Base-by-base conservation (phyloP, 2,113 vertebrate species). In the Leucosticte australis region DNA sequence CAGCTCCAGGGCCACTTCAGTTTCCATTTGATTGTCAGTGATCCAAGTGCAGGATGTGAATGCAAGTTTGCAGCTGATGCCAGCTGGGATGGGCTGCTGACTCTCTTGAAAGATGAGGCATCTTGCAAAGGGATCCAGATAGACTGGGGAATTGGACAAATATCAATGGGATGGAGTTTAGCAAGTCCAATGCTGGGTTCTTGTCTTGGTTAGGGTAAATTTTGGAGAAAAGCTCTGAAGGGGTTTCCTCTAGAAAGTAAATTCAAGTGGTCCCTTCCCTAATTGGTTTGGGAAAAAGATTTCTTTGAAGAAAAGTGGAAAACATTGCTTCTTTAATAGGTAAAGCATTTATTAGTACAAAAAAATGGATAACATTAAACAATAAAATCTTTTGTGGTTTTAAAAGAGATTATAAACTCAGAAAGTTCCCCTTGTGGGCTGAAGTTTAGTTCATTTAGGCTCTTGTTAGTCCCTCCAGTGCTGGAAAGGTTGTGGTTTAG, bases 21-120 rank as follows among this genome's bases (percentile, higher is more conserved):
- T 68, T 68, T 59, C 65, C 37, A 10, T 8, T 1, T 9, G 0
- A 0, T 30, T 23, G 5, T 11, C 28, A 31, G 3, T 1, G 6
- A 23, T 27, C 30, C 46, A 14, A 16, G 27, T 8, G 6, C 22
- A 53, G 42, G n/a, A 42, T 52, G 9, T 52, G 42, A 77, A 37
- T 16, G 18, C 22, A 39, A 17, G 15, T 11, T 37, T 50, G 52
- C 27, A 28, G 42, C 23, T 65, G 35, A 11, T 37, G 60, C 22
- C 44, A 16, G 15, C 64, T 81, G 70, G 37, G 76, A 27, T n/a
- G 22, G 42, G 28, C 39, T 55, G 8, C 15, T 70, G 35, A 9
- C 3, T 17, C 41, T 55, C 21, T 26, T 62, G 64, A 24, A 35
- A 18, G 21, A 13, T 15, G 33, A 26, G 11, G 12, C 8, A 5